Conservation (phyloP, 1,140 invertebrate genomes). For the Cephus cinctus region DNA sequence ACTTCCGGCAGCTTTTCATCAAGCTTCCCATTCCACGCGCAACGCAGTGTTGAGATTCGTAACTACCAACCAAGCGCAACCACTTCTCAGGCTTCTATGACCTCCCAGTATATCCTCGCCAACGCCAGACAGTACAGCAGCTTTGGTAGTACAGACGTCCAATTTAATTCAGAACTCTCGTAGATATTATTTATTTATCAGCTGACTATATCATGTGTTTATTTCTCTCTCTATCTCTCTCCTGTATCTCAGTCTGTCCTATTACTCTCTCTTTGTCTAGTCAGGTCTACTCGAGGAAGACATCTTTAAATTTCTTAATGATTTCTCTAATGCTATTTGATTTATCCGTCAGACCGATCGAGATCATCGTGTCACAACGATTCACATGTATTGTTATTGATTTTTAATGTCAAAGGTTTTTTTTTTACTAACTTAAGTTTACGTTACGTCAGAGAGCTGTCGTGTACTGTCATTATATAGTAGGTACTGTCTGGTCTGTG, state of each 20-base stretch:
- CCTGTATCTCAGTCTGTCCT: conserved; percentile 7
- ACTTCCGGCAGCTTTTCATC: conserved; percentile 45
- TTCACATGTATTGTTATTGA: too few species aligned
- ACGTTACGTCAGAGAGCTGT: too few species aligned
- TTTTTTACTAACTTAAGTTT: too few species aligned
- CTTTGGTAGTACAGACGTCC: conserved; percentile 80
- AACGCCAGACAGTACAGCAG: conserved; percentile 85
- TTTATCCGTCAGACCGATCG: too few species aligned
- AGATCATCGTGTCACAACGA: too few species aligned
- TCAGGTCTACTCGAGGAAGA: neutral
- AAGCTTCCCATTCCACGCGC: conserved; percentile 57
- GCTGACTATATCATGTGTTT: conserved; percentile 11
- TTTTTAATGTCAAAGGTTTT: too few species aligned
- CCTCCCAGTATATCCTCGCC: conserved; percentile 53
- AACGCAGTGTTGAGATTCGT: conserved; percentile 58
- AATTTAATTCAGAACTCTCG: conserved; percentile 15
- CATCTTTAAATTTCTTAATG: neutral
- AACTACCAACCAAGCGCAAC: conserved; percentile 40
- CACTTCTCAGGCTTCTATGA: conserved; percentile 48
- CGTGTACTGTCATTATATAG: too few species aligned
- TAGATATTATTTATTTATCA: too few species aligned
- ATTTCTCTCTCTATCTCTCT: conserved; percentile 25
- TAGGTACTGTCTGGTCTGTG: conserved; percentile 39
- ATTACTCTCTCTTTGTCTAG: neutral
- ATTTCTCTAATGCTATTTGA: neutral